Conservation (phyloP, 2,797 vertebrate genomes). For the Heteromormyrus szaboi region DNA sequence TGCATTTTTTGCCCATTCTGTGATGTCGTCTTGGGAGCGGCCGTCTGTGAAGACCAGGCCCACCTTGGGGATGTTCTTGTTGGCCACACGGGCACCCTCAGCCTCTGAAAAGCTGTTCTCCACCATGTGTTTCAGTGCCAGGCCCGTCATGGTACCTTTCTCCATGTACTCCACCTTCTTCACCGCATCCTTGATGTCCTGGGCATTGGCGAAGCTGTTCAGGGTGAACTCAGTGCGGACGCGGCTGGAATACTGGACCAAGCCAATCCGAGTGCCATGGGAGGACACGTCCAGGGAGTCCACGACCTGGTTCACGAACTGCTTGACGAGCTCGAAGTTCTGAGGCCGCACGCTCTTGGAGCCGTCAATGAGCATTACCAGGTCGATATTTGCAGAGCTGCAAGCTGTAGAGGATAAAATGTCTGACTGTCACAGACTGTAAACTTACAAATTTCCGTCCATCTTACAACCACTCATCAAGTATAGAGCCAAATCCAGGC, state of each 20-base stretch:
- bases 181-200: constrained; percentile 85
- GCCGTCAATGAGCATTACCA: constrained; percentile 87
- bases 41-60: constrained; percentile 93
- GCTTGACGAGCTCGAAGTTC: constrained; percentile 93
- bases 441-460: not conserved
- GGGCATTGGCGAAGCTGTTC: constrained; percentile 72
- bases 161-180: constrained; percentile 92
- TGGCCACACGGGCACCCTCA: constrained; percentile 75
- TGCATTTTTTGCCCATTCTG: constrained; percentile 79
- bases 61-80: constrained; percentile 72
- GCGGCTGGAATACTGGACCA: constrained; percentile 91
- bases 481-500: not conserved
- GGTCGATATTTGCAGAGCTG: constrained; percentile 76
- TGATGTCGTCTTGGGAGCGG: constrained; percentile 93
- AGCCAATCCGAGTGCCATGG: constrained; percentile 77
- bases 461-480: not conserved
- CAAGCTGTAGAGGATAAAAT: constrained; percentile 63
- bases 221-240: constrained; percentile 92
- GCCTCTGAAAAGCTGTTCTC: constrained; percentile 88
- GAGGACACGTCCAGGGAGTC: constrained; percentile 85
- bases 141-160: constrained; percentile 93
- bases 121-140: constrained; percentile 90
- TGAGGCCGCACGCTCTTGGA: constrained; percentile 94
- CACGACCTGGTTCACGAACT: constrained; percentile 81
- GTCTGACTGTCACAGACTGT: not conserved